phyloP scores from a whole-genome alignment of 2,888 invertebrate species.

The Poecilus cupreus region DNA sequence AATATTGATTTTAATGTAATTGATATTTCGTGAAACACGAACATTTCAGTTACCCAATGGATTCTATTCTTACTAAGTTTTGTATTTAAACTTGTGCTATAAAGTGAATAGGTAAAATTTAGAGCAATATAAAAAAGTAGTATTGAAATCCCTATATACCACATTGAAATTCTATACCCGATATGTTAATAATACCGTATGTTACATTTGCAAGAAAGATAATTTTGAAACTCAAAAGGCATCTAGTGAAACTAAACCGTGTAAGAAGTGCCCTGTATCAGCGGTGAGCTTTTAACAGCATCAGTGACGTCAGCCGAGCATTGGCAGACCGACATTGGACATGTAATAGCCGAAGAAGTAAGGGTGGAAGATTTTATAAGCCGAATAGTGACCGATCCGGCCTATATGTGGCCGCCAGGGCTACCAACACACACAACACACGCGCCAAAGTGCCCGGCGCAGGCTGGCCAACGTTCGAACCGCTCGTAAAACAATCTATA shows the following conservation, averaged over 20 bases:
- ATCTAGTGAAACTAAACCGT: not conserved
- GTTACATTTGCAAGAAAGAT: no score
- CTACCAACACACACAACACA: constrained; percentile 22
- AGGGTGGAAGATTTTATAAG: constrained; percentile 56
- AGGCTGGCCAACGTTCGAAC: constrained; percentile 57
- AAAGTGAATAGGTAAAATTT: no score
- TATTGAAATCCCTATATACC: no score
- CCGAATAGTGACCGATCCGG: constrained; percentile 54
- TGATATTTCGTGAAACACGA: no score
- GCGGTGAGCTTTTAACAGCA: constrained; percentile 12
- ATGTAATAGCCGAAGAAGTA: constrained; percentile 55
- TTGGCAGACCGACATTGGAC: constrained; percentile 51
- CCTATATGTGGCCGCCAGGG: constrained; percentile 30
- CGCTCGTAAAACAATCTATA: constrained; percentile 59
- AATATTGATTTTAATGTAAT: no score
- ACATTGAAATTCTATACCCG: no score
- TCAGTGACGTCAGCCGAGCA: constrained; percentile 53
- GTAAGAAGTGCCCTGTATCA: constrained; percentile 23
- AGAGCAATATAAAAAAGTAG: no score
- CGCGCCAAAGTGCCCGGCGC: constrained; percentile 29
- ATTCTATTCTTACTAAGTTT: no score
- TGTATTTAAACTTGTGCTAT: no score
- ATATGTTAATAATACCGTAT: not conserved
- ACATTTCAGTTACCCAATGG: no score
- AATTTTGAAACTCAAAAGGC: no score